A percentile compares a stretch with the other conserved stretches of the same genome.
Evolutionary conservation across 2,888 invertebrate species (phyloP).

Genomic region (Pelosia muscerda): DNA sequence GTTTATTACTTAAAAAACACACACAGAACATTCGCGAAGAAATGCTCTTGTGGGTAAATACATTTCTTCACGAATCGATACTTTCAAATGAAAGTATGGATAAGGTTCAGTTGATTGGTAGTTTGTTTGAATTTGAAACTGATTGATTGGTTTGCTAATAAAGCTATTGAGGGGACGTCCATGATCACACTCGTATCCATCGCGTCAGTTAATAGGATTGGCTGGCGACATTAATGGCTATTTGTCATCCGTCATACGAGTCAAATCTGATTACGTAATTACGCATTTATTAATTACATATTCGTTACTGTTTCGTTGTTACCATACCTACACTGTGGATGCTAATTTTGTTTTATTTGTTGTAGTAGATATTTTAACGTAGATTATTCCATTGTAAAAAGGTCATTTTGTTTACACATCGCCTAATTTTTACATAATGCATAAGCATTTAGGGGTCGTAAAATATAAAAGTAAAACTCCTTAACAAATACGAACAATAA

Average conservation of each 20-base stretch:
- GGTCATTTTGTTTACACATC: not conserved
- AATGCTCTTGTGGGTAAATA: conserved; percentile 42
- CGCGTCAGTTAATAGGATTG: conserved; percentile 68
- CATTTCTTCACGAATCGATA: too few species aligned
- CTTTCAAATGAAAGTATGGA: conserved; percentile 54
- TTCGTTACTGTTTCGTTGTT: conserved; percentile 37
- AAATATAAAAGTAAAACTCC: not conserved
- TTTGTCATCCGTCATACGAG: conserved; percentile 78
- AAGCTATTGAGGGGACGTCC: conserved; percentile 68
- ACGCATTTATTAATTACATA: conserved; percentile 58
- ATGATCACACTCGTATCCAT: conserved; percentile 55
- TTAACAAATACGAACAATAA: not conserved
- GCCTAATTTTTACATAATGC: too few species aligned
- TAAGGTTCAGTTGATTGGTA: conserved; percentile 67
- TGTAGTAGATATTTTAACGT: not conserved
- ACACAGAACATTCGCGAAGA: conserved; percentile 35
- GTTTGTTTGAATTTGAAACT: conserved; percentile 70
- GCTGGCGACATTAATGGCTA: conserved; percentile 74
- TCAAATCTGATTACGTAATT: conserved; percentile 77
- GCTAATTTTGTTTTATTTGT: conserved; percentile 21
- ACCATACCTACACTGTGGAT: conserved; percentile 9
- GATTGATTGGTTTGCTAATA: conserved; percentile 73
- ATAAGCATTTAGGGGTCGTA: too few species aligned
- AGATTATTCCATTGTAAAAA: not conserved
- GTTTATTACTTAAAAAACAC: conserved; percentile 41